Conservation (phyloP, 2,797 vertebrate species). For the Ataeniobius toweri region DNA sequence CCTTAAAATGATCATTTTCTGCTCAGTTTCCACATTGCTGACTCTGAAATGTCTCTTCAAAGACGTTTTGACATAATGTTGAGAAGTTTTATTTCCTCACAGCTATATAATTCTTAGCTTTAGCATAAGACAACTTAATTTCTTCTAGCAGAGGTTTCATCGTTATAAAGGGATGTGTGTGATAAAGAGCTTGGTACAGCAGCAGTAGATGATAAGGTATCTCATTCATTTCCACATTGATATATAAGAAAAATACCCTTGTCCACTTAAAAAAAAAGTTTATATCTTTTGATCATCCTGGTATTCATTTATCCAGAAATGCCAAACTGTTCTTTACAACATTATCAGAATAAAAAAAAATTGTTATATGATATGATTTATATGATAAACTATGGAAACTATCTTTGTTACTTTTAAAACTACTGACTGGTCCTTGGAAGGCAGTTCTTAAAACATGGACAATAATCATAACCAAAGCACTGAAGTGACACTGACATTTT, state of each 20-base stretch:
- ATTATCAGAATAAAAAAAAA: neutral
- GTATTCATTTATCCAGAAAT: neutral
- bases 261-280: neutral
- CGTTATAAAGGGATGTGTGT: neutral
- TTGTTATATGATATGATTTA: too few relatives aligned
- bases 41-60: neutral
- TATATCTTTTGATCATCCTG: neutral
- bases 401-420: conserved; percentile 2
- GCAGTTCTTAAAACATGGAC: neutral
- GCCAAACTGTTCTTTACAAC: neutral
- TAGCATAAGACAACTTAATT: neutral
- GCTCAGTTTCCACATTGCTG: neutral
- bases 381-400: neutral
- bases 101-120: neutral
- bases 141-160: neutral
- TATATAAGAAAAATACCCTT: too few relatives aligned
- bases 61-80: neutral
- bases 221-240: too few relatives aligned
- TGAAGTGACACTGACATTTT: conserved; percentile 19
- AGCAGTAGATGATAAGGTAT: neutral
- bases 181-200: neutral
- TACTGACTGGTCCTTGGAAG: conserved; percentile 1
- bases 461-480: conserved; percentile 20
- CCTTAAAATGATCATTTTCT: neutral
- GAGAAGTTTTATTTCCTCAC: too few relatives aligned